Evolutionary conservation across 2,113 vertebrate genomes (phyloP), one percentile per base, ranked within the genome.

Genomic region (Psettodes erumei): DNA sequence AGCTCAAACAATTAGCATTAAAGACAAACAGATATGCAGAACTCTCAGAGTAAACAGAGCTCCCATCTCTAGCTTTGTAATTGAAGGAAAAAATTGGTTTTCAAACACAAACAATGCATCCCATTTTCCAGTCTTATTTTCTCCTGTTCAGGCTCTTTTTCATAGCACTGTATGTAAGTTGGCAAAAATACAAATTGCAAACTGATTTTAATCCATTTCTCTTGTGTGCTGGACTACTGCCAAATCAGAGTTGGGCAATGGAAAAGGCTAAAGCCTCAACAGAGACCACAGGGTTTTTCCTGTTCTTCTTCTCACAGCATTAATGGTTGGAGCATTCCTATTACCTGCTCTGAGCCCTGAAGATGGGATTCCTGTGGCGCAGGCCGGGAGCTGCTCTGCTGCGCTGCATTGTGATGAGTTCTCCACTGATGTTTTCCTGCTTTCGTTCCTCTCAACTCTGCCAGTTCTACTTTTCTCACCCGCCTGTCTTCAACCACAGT

Each of bases 351-450:
- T 86, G 88, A 93, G 93, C 91, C 90, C 86, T 69, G 88, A 86
- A 93, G 93, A 93, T 93, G 89, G 90, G 89, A 91, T 89, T 93
- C 93, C 92, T 89, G 90, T 85, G 71, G 92, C 84, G 91, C 88
- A 85, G 84, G 73, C 82, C 63, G 71, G 90, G 91, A 93, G 90
- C 85, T 85, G 87, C 87, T 90, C 87, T 90, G 92, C 87, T 83
- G 90, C 86, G n/a, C 82, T 81, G 92, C 90, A 93, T 93, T 92
- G 91, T 88, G 91, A 94, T 94, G 92, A 93, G 92, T 87, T 93
- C 82, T 91, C 88, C 79, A 91, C 91, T 92, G 88, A 91, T 93
- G 91, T 93, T 93, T 94, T 92, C 84, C 86, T 91, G 85, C 86
- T 89, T 83, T 85, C 72, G 71, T 82, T 89, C 84, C 85, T 76